These are phyloP conservation scores for human (Homo sapiens) DNA, from an alignment of 2,113 vertebrate genomes.

Conservation along the genomic window GRCh38 chr4:18572501-18573000, in stretches of 20 bases:
- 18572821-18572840: not conserved
- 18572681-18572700: not conserved
- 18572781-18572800: not conserved
- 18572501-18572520: too few relatives aligned
- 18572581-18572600: not conserved
- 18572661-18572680: not conserved
- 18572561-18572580: not conserved
- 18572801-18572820: not conserved
- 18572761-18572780: not conserved
- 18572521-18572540: not conserved
- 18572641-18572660: not conserved
- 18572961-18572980: too few relatives aligned
- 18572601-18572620: not conserved
- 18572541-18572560: not conserved
- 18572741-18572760: not conserved
- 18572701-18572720: not conserved
- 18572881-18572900: not conserved
- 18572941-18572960: too few relatives aligned
- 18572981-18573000: too few relatives aligned
- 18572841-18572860: not conserved
- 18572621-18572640: not conserved
- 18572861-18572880: not conserved
- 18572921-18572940: too few relatives aligned
- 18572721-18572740: not conserved
- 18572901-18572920: not conserved